Base-by-base conservation (phyloP, 2,113 vertebrate genomes). In the Sceloporus undulatus region DNA sequence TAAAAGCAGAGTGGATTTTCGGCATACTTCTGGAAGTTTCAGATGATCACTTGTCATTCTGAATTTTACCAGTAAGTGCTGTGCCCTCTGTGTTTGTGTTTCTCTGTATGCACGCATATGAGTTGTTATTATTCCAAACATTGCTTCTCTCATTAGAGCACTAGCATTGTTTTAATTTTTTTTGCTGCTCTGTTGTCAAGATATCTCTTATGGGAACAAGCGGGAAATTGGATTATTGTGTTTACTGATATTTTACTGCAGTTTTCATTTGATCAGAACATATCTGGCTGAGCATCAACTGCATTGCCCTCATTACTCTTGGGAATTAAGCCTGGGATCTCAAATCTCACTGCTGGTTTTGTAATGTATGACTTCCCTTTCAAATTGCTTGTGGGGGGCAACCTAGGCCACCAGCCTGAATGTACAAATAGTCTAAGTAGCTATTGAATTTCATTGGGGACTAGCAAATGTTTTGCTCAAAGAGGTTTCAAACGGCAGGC, bases 121-220 rank as follows among this genome's bases (percentile, higher is more conserved):
- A 48, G 21, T 87, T 90, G 90, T 75, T 81, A 38, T 25, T 29
- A 62, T 80, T n/a, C 13, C 82, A 71, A 9, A 9, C 2, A 40
- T 85, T 9, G 52, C 25, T 34, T 1, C 29, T 91, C 68, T 16
- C 79, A 23, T 5, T 59, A 27, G 68, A 86, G 77, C 42, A 27
- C 74, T 34, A 52, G 0, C 5, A 54, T 68, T 5, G 0, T 7
- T 25, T 62, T 62, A 62, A 62, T 62, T 71, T 0, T 0, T 21
- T 2, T 14, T 76, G 34, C 42, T 87, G 77, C 65, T 84, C 59
- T 18, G 11, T 79, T 40, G 48, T 40, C 87, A 89, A 75, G 56
- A 38, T 70, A 38, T 23, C 68, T 80, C 38, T 66, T 21, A 54
- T 25, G 5, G 59, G 21, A 42, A 16, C 71, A 81, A 91, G 70